These are phyloP conservation scores for Peromyscus leucopus DNA, from an alignment of 2,113 vertebrate species.

Conservation along the genomic window DNA sequence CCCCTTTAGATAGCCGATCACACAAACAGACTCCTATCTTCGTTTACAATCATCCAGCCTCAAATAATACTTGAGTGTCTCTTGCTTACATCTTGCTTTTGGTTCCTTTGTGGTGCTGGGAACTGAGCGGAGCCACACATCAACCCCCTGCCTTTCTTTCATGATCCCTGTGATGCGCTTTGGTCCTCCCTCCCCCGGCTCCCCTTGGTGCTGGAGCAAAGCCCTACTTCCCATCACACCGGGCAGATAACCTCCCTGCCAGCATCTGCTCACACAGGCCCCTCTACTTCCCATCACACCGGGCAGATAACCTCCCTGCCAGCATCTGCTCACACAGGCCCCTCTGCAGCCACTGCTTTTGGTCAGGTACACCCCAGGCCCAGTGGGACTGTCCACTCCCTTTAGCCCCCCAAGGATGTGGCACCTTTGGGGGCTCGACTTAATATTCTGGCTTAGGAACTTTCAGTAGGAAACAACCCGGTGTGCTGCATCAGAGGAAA, in stretches of 20 bases:
- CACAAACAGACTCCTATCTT: background rate
- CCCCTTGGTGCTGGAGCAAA: background rate
- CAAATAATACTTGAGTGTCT: background rate
- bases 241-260: fast-evolving
- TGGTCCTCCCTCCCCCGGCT: background rate
- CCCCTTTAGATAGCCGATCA: background rate
- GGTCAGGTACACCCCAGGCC: background rate
- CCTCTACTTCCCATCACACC: background rate
- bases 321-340: background rate
- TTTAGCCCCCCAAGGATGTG: background rate
- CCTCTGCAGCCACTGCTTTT: background rate
- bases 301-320: fast-evolving
- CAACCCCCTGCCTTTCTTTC: background rate
- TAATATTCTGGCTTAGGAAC: background rate
- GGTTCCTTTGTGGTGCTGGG: background rate
- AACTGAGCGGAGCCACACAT: background rate
- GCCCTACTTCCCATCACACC: background rate
- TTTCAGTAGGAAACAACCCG: background rate
- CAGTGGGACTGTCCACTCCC: too few relatives aligned
- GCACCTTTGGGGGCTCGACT: background rate
- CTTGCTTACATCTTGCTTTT: background rate
- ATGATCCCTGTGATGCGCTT: too few relatives aligned
- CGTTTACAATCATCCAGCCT: background rate
- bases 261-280: background rate
- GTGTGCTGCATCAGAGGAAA: background rate